A percentile compares a stretch with the other conserved stretches of the same genome.
Conservation (phyloP, 2,113 vertebrate genomes). For the Ictalurus furcatus region DNA sequence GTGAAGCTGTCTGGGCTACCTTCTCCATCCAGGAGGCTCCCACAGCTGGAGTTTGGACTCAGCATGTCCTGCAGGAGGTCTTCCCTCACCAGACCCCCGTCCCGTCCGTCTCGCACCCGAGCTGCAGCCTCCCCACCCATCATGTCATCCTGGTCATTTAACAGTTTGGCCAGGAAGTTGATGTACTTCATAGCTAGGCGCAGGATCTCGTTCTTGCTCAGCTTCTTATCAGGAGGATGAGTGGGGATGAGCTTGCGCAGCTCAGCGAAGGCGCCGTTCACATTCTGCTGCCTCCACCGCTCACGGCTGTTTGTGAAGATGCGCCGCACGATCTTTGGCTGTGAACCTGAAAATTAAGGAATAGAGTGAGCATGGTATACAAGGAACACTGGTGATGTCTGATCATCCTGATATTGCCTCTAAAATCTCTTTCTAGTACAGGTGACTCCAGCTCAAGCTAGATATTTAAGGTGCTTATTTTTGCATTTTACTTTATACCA, state of each 20-base stretch:
- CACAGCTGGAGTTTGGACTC: slow-evolving; percentile 86
- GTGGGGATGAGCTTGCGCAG: slow-evolving; percentile 88
- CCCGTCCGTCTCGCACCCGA: slow-evolving; percentile 70
- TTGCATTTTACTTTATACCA: neutral
- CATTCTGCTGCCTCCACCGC: slow-evolving; percentile 91
- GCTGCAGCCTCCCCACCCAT: slow-evolving; percentile 72
- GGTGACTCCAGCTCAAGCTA: neutral
- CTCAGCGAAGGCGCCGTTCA: slow-evolving; percentile 89
- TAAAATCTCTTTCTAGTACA: slow-evolving; percentile 1
- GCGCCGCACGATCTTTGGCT: slow-evolving; percentile 81
- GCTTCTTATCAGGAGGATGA: slow-evolving; percentile 88
- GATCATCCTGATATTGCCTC: neutral
- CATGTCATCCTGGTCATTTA: slow-evolving; percentile 85
- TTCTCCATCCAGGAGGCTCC: slow-evolving; percentile 82
- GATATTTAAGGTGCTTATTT: neutral
- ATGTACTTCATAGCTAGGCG: slow-evolving; percentile 90
- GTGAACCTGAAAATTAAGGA: slow-evolving; percentile 70
- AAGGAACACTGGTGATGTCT: neutral
- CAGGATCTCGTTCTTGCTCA: slow-evolving; percentile 91
- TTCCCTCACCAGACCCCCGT: slow-evolving; percentile 72
- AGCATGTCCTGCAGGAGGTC: slow-evolving; percentile 84
- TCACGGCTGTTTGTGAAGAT: slow-evolving; percentile 93
- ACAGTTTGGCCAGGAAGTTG: slow-evolving; percentile 83
- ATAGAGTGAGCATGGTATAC: neutral
- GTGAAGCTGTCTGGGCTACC: slow-evolving; percentile 85